phyloP scores from a whole-genome alignment of 23 tunicate species.

The Trididemnum nubilum region DNA sequence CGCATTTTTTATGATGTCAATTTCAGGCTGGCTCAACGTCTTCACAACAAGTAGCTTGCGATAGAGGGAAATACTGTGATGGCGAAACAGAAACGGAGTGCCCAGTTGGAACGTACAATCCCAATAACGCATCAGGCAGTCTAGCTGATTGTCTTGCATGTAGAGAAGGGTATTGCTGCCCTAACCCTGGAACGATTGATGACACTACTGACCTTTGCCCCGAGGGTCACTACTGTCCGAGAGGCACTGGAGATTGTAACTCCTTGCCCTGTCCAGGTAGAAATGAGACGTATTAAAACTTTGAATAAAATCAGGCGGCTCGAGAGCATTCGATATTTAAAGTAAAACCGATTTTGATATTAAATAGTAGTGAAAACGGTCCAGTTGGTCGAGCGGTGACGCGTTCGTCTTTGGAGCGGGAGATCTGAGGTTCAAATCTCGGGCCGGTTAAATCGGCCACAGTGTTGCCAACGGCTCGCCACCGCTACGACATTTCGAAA shows the following conservation, averaged over 20 bases:
- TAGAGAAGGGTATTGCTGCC: slow-evolving; percentile 78
- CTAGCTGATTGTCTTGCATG: slow-evolving; percentile 65
- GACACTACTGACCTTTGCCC: slow-evolving; percentile 51
- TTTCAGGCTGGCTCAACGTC: slow-evolving; percentile 56
- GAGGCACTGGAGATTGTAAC: slow-evolving; percentile 67
- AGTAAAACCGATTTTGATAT: too few relatives aligned
- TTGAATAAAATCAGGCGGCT: too few relatives aligned
- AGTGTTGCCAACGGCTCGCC: not conserved
- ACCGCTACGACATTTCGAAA: too few relatives aligned
- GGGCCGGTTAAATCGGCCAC: not conserved
- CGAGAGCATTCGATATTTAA: too few relatives aligned
- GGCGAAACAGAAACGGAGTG: slow-evolving; percentile 55
- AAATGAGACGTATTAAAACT: not conserved
- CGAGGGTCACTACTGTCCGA: slow-evolving; percentile 76
- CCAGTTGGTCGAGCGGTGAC: too few relatives aligned
- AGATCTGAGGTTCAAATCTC: not conserved
- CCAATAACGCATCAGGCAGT: slow-evolving; percentile 44
- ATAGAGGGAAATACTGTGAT: slow-evolving; percentile 81
- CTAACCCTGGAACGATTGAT: slow-evolving; percentile 31
- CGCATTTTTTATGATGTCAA: too few relatives aligned
- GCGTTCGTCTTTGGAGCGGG: not conserved
- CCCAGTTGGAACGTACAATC: slow-evolving; percentile 89
- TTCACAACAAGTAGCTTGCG: slow-evolving; percentile 62
- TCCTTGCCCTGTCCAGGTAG: slow-evolving; percentile 84
- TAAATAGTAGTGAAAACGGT: too few relatives aligned